Base-by-base conservation (phyloP, 2,113 vertebrate species). In the Miniopterus natalensis region DNA sequence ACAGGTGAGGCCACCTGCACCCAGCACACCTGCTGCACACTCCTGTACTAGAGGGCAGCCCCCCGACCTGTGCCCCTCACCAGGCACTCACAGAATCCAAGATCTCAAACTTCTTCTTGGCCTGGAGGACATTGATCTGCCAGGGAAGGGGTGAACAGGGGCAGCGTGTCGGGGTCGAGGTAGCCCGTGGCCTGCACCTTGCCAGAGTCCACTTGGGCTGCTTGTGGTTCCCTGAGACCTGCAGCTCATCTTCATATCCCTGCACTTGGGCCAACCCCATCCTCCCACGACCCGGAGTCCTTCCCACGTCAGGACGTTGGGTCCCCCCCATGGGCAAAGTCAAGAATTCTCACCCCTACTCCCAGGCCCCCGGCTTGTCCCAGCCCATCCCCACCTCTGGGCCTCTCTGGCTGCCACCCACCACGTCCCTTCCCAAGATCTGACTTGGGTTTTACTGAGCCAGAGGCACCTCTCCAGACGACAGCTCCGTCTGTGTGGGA, bases 21-120 rank as follows among this genome's bases (percentile, higher is more conserved):
- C 20, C 1, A 0, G 5, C 74, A 42, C 20, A 45, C 18, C 29
- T 2, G 7, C 36, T 0, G 25, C 65, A 11, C 7, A 7, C 3
- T 12, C 55, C 29, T 8, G 8, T 4, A 14, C 25, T 4, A 18
- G 0, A 8, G 40, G 11, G 8, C 63, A 25, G 15, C 0, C 3
- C 20, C 68, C 55, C 3, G 1, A n/a, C 47, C 12, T 36, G 36
- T 36, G 0, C 18, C 80, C 59, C 36, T 2, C 20, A 1, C 23
- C 36, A 29, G 40, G 81, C 78, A 95, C 99, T 99, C 97, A 99
- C 99, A 79, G 99, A 99, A 31, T 99, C 99, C 29, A 99, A 97
- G 89, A 99, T 99, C 98, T 99, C 99, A 73, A 99, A 99, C 96
- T 99, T 99, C 99, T 99, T 99, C 99, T 99, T 99, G 42, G 99